Conservation (phyloP, 2,113 vertebrate genomes). For the Fukomys damarensis region DNA sequence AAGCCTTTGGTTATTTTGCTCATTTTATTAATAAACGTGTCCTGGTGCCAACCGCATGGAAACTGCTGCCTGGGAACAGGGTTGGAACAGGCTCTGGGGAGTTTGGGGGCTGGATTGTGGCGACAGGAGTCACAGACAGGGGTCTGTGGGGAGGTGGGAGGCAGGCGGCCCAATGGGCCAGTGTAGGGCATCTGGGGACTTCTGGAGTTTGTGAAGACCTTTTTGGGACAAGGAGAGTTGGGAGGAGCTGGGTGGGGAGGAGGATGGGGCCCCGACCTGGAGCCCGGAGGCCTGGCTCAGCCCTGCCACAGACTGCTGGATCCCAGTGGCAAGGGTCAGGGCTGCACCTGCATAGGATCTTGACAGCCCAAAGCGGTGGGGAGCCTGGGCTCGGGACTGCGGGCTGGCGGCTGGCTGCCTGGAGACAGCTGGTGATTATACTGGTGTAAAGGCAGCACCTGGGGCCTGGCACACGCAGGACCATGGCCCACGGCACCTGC, state of each 20-base stretch:
- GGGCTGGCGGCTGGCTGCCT: accelerated
- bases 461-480: not conserved
- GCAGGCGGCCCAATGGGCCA: not conserved
- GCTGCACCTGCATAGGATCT: not conserved
- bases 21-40: constrained; percentile 78
- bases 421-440: not conserved
- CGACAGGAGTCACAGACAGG: constrained; percentile 5
- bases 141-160: not conserved
- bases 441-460: accelerated
- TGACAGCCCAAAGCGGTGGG: not conserved
- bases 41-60: constrained; percentile 33
- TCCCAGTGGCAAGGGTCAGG: accelerated
- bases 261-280: not conserved
- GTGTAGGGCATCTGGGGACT: not conserved
- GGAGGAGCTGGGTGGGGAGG: not conserved
- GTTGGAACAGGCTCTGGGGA: constrained; percentile 58
- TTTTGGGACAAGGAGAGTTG: not conserved
- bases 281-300: not conserved
- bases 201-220: not conserved
- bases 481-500: accelerated
- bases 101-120: constrained; percentile 1
- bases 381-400: not conserved
- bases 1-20: constrained; percentile 64
- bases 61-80: constrained; percentile 69
- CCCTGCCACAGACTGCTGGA: not conserved